phyloP scores from a whole-genome alignment of 2,113 vertebrate species.

The Apteryx mantelli region DNA sequence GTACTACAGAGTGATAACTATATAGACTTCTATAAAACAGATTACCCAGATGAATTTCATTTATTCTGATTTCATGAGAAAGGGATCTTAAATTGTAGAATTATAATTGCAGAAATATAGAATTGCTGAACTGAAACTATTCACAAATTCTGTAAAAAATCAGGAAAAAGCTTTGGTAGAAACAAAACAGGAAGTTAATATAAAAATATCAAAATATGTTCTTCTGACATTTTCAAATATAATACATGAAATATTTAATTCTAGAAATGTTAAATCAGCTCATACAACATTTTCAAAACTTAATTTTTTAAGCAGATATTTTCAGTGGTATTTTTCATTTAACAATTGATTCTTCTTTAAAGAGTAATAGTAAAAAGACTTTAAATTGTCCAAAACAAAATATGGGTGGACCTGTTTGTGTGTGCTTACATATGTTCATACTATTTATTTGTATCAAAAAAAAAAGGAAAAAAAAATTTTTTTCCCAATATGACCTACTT shows the following conservation, averaged over 20 bases:
- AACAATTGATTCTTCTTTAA: neutral
- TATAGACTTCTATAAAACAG: neutral
- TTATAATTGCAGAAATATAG: too few relatives aligned
- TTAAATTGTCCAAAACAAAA: neutral
- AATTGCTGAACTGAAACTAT: neutral
- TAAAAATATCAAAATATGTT: neutral
- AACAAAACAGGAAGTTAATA: neutral
- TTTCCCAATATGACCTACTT: too few relatives aligned
- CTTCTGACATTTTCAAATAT: neutral
- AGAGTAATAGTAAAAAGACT: neutral
- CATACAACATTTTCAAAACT: neutral
- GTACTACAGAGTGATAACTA: neutral
- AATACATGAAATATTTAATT: neutral
- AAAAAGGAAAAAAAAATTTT: neutral
- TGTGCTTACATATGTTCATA: neutral
- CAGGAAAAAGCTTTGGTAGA: neutral
- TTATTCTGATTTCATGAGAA: neutral
- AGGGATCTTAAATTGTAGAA: neutral
- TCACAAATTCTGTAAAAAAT: neutral
- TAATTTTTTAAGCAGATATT: neutral
- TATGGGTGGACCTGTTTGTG: rapidly evolving
- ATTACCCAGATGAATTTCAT: neutral
- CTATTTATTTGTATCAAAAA: neutral
- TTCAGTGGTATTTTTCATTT: neutral
- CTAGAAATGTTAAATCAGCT: neutral